A percentile compares a stretch with the other conserved stretches of the same genome.
Evolutionary conservation across 53 echinoderm and acorn worm genomes (phyloP).

Genomic region (Apostichopus leukothele): DNA sequence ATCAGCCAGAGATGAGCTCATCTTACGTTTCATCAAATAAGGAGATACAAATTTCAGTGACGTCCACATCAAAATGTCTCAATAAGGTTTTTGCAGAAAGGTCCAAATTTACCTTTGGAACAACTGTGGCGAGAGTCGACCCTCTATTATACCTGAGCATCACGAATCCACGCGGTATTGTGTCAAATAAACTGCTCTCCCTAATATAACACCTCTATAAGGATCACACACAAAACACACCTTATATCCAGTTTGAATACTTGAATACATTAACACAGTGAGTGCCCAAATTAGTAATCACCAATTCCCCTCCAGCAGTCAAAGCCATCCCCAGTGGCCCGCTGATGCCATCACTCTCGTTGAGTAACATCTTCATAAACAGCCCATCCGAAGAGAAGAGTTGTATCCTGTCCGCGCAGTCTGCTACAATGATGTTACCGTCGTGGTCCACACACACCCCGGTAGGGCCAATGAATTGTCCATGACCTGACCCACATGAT

Average conservation of each 20-base stretch:
- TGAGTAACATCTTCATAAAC: slow-evolving; percentile 81
- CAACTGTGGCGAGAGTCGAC: not conserved
- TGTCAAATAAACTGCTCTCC: not conserved
- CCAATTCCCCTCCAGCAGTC: slow-evolving; percentile 79
- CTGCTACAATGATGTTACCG: slow-evolving; percentile 96
- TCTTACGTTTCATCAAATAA: too few relatives aligned
- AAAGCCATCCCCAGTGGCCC: slow-evolving; percentile 92
- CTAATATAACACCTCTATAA: not conserved
- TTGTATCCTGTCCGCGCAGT: slow-evolving; percentile 95
- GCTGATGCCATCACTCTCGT: slow-evolving; percentile 88
- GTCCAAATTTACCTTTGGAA: not conserved
- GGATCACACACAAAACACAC: not conserved
- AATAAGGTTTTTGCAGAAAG: too few relatives aligned
- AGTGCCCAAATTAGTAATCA: slow-evolving; percentile 93
- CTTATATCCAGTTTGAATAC: slow-evolving; percentile 77
- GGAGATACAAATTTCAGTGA: too few relatives aligned
- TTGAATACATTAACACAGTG: slow-evolving; percentile 98
- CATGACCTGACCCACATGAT: slow-evolving; percentile 90
- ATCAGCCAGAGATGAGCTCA: too few relatives aligned
- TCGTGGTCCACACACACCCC: slow-evolving; percentile 94
- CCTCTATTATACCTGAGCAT: not conserved
- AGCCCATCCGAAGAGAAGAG: slow-evolving; percentile 89
- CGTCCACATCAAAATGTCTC: too few relatives aligned
- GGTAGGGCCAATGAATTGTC: slow-evolving; percentile 98
- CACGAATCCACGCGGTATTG: not conserved